These are phyloP conservation scores for Merops nubicus DNA, from an alignment of 2,113 vertebrate species.

Conservation along the genomic window DNA sequence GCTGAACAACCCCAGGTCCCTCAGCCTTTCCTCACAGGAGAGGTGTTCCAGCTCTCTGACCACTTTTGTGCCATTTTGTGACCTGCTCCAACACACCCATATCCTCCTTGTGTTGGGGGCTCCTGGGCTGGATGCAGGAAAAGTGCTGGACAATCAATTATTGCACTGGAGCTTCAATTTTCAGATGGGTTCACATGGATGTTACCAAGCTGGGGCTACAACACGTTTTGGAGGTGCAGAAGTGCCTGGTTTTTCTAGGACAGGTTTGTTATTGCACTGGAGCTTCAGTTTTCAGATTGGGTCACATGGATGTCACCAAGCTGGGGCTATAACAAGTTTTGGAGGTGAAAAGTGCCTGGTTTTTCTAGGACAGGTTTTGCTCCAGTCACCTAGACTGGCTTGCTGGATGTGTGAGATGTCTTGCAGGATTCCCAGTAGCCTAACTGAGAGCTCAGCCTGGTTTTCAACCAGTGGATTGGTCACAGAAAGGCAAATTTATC, in stretches of 20 bases:
- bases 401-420: neutral
- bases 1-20: neutral
- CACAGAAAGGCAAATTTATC: neutral
- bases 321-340: neutral
- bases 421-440: neutral
- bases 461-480: neutral
- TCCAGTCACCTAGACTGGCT: neutral
- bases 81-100: fast-evolving
- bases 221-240: neutral
- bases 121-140: neutral
- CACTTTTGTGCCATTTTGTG: fast-evolving
- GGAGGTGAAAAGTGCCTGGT: neutral
- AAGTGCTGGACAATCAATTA: neutral
- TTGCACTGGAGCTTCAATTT: neutral
- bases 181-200: neutral
- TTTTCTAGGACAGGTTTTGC: neutral
- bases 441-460: neutral
- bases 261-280: neutral
- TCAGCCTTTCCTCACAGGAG: neutral
- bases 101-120: neutral
- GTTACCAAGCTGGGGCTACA: neutral
- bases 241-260: neutral
- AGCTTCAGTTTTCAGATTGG: neutral
- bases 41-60: fast-evolving
- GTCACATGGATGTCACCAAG: neutral